Base-by-base conservation (phyloP, 2,797 vertebrate genomes). In the Anolis apletophallus region DNA sequence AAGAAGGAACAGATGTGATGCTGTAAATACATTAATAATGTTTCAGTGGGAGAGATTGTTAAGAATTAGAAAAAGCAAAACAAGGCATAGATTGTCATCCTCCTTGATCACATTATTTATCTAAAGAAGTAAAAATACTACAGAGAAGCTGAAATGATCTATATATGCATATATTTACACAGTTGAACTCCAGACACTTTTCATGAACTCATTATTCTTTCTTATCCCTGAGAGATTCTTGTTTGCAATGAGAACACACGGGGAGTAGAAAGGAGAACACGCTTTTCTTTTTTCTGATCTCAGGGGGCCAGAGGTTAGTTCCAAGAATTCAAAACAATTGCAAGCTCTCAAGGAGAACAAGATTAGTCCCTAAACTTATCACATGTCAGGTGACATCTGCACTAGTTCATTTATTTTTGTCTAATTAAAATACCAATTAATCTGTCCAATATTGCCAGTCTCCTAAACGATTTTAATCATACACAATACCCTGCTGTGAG, bases 391-490 rank as follows among this genome's bases (percentile, higher is more conserved):
- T 83, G 87, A 75, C 68, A 92, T 73, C 90, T 91, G 54, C 67
- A 59, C 52, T 77, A 59, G 52, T 77, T 91, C 32, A 85, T 87
- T 88, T 90, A 29, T n/a, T 74, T 90, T 91, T 85, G 61, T 76
- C 83, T 92, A 88, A 91, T 88, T 92, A 93, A 88, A 92, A 91
- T 84, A 80, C 67, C 87, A 75, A 81, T 93, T 93, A 88, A 19
- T 77, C 71, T 93, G 91, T 87, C 57, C 21, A 81, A 46, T 81
- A 75, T 74, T 89, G 68, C 80, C 81, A 87, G 40, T 83, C 34
- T 86, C 82, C 85, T 59, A 90, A 93, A 94, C 75, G 46, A 81
- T 68, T 94, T 90, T 82, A 80, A 87, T 89, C 76, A 79, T 16
- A 87, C 55, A 55, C 72, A 67, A 88, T 90, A 57, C 0, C 29